Evolutionary conservation across 2,797 vertebrate genomes (phyloP).

Genomic region (Chloroceryle amazona): DNA sequence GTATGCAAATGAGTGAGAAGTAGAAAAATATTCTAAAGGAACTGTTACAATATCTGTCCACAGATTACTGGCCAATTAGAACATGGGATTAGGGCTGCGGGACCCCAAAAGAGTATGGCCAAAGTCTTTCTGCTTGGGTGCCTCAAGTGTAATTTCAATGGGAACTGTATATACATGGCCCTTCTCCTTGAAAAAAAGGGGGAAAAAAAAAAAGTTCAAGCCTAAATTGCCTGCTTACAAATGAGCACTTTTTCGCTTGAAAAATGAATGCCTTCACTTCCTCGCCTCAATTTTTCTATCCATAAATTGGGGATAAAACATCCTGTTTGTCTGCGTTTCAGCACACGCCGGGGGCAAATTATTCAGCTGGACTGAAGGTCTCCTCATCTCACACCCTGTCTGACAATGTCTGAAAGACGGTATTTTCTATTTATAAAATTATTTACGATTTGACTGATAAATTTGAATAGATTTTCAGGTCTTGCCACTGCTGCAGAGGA

Average conservation of each 20-base stretch:
- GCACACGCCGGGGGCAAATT: not conserved
- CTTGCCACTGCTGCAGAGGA: not conserved
- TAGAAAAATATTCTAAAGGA: constrained; percentile 79
- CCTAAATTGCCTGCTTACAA: constrained; percentile 64
- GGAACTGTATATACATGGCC: constrained; percentile 48
- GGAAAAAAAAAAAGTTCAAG: not conserved
- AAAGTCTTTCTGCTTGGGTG: constrained; percentile 70
- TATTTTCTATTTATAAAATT: not conserved
- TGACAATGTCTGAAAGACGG: not conserved
- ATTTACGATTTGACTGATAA: not conserved
- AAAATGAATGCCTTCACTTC: constrained; percentile 66
- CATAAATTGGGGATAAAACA: constrained; percentile 31
- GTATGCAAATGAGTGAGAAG: constrained; percentile 79
- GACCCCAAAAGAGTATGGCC: constrained; percentile 66
- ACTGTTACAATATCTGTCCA: constrained; percentile 78
- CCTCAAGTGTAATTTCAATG: constrained; percentile 62
- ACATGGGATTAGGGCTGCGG: constrained; percentile 62
- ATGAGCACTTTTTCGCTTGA: constrained; percentile 41
- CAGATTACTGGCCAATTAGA: constrained; percentile 77
- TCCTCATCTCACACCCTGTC: not conserved
- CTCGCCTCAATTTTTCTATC: constrained; percentile 49
- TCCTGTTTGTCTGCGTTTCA: constrained; percentile 2
- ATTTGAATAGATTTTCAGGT: not conserved
- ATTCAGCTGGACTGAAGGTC: not conserved
- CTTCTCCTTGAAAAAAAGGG: constrained; percentile 42